Base-by-base conservation (phyloP, 1,140 invertebrate species). In the Scaptomyza montana region DNA sequence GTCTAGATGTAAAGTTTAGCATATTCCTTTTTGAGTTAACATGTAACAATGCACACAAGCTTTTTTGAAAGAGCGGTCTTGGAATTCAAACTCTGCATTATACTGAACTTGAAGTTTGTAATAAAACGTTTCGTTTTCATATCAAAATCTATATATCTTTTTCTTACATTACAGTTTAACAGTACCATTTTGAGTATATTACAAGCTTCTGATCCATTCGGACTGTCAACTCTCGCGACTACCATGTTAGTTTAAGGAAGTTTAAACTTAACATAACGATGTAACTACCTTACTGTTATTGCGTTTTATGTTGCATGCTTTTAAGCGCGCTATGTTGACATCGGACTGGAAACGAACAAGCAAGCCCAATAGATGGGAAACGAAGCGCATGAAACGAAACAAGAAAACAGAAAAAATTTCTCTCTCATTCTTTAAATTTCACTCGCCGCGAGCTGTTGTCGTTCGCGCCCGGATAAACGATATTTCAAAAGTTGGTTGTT, bases 381-480 rank as follows among this genome's bases (percentile, higher is more conserved):
- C 68, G 68, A 71, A 71, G 68, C 62, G 28, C 46, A 51, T 30
- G 68, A 71, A 71, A 59, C 69, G 69, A 72, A 67, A 72, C 69
- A 72, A 72, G 69, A 72, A 72, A 67, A 67, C 64, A n/a, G 63
- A 67, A 72, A 59, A 67, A 59, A 60, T 72, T 67, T 72, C 69
- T 72, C 69, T 72, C 69, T 72, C 69, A 72, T 72, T 72, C 69
- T 72, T 72, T 47, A 72, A 72, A 72, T 72, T 72, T 72, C 69
- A 67, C 69, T 72, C 69, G 69, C 69, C 69, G 69, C 69, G 69
- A 72, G 69, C 63, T 72, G 69, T 72, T 67, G 69, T 72, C 69
- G 63, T 72, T 60, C 69, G 69, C 69, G 69, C 69, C 69, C 69
- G 69, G 69, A 72, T 65, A 71, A 56, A 72, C 69, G 63, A 54